Base-by-base conservation (phyloP, 2,888 invertebrate genomes). In the Leptogaster cylindrica region DNA sequence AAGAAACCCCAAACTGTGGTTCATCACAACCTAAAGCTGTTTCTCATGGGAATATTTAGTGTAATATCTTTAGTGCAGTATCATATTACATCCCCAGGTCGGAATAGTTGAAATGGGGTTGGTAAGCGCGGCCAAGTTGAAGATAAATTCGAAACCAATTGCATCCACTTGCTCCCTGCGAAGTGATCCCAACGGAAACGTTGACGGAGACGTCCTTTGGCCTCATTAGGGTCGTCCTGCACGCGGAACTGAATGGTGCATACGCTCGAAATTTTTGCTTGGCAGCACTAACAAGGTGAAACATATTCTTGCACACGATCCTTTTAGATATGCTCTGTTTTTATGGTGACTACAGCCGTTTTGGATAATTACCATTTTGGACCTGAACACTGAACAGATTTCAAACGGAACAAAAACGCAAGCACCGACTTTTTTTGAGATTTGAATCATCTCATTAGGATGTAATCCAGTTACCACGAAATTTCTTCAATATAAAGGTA, bases 241-340 rank as follows among this genome's bases (percentile, higher is more conserved):
- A 33, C 66, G 65, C 58, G 73, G 69, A 73, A 72, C 73, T 68
- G 72, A 73, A 73, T 46, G 69, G 58, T 72, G 73, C 73, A 73
- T 72, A 73, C 72, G 73, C 68, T 72, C 63, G 66, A 20, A 52
- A 69, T 72, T 72, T 72, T 75, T 73, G 72, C 75, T 72, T 73
- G 72, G 74, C 69, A 74, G 75, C 74, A 71, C 77, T 76, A 77
- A 80, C 77, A 76, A 77, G 75, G 77, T 76, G 76, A 77, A 76
- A 76, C 80, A 79, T 79, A 79, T 79, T 79, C 74, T 74, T 73
- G 74, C 72, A 74, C 72, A 74, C 73, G 75, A 72, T 75, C 67
- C 69, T 68, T 65, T 75, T 68, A 67, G 71, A 70, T 71, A 71
- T 72, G 72, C 73, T 61, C 73, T 69, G 75, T 73, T 75, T 76